phyloP scores from a whole-genome alignment of 1,140 invertebrate species.

The Zaprionus gabonicus region DNA sequence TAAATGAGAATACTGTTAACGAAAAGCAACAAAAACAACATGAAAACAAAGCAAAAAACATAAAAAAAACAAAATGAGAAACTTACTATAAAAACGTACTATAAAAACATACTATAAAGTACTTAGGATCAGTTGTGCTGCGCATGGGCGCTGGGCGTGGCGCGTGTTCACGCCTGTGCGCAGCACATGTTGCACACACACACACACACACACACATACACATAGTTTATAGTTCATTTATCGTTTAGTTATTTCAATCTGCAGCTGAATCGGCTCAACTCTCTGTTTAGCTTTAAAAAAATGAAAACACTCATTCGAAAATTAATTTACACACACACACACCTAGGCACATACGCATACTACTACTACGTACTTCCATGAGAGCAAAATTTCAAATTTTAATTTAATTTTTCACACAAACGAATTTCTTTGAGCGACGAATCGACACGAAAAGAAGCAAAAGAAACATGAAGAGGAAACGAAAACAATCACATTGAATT shows the following conservation, averaged over 20 bases:
- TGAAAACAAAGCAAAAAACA: slow-evolving; percentile 2
- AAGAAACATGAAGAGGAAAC: background rate
- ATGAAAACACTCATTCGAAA: slow-evolving; percentile 12
- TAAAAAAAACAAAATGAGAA: background rate
- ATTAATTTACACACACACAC: slow-evolving; percentile 33
- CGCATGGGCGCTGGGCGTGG: slow-evolving; percentile 12
- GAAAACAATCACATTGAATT: slow-evolving; percentile 44
- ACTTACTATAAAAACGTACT: slow-evolving; percentile 1
- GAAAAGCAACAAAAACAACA: slow-evolving; percentile 23
- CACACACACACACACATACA: slow-evolving; percentile 35
- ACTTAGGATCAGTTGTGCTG: background rate
- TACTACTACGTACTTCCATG: slow-evolving; percentile 38
- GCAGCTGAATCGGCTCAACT: slow-evolving; percentile 32
- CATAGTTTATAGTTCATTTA: slow-evolving; percentile 28
- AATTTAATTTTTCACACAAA: slow-evolving; percentile 25
- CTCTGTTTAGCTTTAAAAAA: slow-evolving; percentile 43
- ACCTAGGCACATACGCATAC: background rate
- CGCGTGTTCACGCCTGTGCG: background rate
- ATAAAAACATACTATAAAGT: background rate
- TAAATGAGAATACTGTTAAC: too few relatives aligned
- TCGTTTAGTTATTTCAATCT: slow-evolving; percentile 38
- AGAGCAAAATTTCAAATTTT: slow-evolving; percentile 39
- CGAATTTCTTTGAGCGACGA: slow-evolving; percentile 1
- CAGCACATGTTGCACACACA: slow-evolving; percentile 28
- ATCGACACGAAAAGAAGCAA: background rate